Evolutionary conservation across 92 coral and sea anemone genomes (phyloP), one percentile per base, ranked within the genome.

Genomic region (Palythoa grandis): DNA sequence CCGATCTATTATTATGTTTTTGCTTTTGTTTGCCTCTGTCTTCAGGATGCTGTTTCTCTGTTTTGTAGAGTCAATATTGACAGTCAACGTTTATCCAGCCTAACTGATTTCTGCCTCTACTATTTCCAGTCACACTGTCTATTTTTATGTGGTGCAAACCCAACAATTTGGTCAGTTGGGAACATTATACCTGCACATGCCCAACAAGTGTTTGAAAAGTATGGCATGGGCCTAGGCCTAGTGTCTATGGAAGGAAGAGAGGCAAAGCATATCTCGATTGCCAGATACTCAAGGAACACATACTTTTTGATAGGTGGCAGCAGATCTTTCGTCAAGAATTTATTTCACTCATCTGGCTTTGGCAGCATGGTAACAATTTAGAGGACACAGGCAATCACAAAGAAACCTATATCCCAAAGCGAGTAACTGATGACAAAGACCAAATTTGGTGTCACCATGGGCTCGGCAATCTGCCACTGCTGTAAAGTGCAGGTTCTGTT

Each of bases 201-300:
- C 24, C 69, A 67, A 38, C 66, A 78, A 61, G 69, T 78, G 43
- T 67, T 54, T 78, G 69, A 78, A 54, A 78, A 52, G 22, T 78
- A 56, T 78, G 83, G 83, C 65, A 78, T 37, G 19, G 70, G 83
- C 37, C 69, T 78, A 73, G 83, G 82, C 37, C 86, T 90, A 11
- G 87, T 86, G 65, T 90, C 90, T 6, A 65, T 86, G 90, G 88
- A 90, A 84, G 93, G 93, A 1, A 83, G 93, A 82, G 93, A 90
- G 52, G 86, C 90, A 7, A 90, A 90, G 48, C 93, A 90, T 87
- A 76, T 90, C 17, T 72, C 86, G n/a, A n/a, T n/a, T n/a, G n/a
- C n/a, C n/a, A 90, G 73, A 39, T 90, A 87, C 67, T 72, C 86
- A 38, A 7, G 53, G 5, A 90, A 90, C 78, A 90, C 93, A 2